phyloP scores from a whole-genome alignment of 2,888 invertebrate species.

The Ormyrus nitidulus region DNA sequence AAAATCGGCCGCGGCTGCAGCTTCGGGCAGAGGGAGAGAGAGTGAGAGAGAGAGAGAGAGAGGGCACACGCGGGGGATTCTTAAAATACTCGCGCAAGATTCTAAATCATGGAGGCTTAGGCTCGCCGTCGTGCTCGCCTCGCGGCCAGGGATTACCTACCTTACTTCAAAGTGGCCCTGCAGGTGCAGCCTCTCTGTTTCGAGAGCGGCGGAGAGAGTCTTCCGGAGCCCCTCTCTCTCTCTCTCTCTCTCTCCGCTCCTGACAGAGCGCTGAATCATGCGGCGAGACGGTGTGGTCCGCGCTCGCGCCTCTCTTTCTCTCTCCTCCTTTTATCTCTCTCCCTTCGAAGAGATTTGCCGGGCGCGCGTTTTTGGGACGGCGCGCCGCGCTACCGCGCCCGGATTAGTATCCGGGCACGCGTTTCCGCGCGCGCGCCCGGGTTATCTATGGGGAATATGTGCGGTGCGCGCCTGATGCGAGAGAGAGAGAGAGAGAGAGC shows the following conservation, averaged over 20 bases:
- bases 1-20: slow-evolving; percentile 1
- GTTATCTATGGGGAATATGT: too few relatives aligned
- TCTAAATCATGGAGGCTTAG: slow-evolving; percentile 75
- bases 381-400: neutral
- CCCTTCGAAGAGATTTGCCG: neutral
- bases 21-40: neutral
- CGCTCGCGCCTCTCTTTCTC: neutral
- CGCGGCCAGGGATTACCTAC: slow-evolving; percentile 73
- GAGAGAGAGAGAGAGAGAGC: too few relatives aligned
- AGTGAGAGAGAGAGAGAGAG: slow-evolving; percentile 4
- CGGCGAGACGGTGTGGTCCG: slow-evolving; percentile 32
- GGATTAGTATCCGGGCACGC: neutral
- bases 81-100: slow-evolving; percentile 74
- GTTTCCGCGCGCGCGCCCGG: neutral
- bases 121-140: slow-evolving; percentile 65
- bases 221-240: slow-evolving; percentile 27
- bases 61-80: slow-evolving; percentile 68
- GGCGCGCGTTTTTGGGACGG: slow-evolving; percentile 15
- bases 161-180: slow-evolving; percentile 74
- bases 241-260: slow-evolving; percentile 54
- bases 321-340: slow-evolving; percentile 11
- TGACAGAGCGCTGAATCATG: slow-evolving; percentile 70
- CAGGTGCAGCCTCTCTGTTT: slow-evolving; percentile 72
- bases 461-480: too few relatives aligned
- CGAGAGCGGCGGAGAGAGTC: slow-evolving; percentile 31